Conservation (phyloP, 2,888 invertebrate genomes). For the Nomada fucata region DNA sequence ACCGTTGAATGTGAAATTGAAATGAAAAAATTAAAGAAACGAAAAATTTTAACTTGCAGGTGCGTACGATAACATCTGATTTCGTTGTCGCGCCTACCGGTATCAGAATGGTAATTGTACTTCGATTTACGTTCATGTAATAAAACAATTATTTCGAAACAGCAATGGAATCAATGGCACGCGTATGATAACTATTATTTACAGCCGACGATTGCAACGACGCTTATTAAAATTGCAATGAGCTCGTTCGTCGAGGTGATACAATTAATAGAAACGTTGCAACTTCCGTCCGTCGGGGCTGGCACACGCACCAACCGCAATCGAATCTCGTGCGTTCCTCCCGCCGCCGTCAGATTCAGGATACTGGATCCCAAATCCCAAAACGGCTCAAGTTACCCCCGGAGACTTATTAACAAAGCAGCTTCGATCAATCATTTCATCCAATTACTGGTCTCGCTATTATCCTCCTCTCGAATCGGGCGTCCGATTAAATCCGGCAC, state of each 20-base stretch:
- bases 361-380: conserved; percentile 56
- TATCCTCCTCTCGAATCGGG: conserved; percentile 22
- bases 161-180: not conserved
- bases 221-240: not conserved
- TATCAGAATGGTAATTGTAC: not conserved
- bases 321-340: conserved; percentile 13
- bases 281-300: conserved; percentile 58
- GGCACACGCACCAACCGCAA: conserved; percentile 17
- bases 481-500: conserved; percentile 23
- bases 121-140: too few relatives aligned
- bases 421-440: conserved; percentile 59
- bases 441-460: conserved; percentile 57
- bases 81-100: too few relatives aligned
- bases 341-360: conserved; percentile 26
- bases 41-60: too few relatives aligned
- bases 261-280: not conserved
- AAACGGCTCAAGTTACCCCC: conserved; percentile 61
- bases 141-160: not conserved
- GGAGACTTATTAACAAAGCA: conserved; percentile 64
- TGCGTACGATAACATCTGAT: too few relatives aligned
- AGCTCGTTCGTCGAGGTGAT: not conserved
- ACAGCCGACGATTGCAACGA: too few relatives aligned
- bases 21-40: too few relatives aligned
- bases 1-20: too few relatives aligned
- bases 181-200: not conserved